Evolutionary conservation across 1,140 invertebrate species (phyloP).

Genomic region (Rhyzopertha dominica): DNA sequence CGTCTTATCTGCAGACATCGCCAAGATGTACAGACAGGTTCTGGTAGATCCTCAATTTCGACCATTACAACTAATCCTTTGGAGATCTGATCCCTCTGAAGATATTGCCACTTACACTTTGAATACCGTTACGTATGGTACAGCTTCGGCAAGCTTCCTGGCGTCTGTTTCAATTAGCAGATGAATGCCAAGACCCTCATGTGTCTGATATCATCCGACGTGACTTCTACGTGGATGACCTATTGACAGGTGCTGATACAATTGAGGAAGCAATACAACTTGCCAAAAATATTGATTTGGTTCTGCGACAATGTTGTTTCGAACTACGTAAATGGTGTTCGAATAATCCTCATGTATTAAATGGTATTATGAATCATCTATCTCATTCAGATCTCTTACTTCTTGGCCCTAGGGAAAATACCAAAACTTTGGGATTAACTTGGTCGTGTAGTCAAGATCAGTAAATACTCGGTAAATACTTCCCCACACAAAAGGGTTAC

Average conservation of each 20-base stretch:
- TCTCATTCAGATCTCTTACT: not conserved
- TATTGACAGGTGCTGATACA: constrained; percentile 38
- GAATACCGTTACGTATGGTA: constrained; percentile 42
- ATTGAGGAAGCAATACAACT: constrained; percentile 25
- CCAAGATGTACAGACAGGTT: constrained; percentile 49
- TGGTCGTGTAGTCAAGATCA: constrained; percentile 35
- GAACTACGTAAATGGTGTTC: constrained; percentile 25
- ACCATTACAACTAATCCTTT: constrained; percentile 42
- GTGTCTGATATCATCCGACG: constrained; percentile 27
- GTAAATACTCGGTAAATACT: constrained; percentile 30
- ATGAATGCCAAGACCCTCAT: constrained; percentile 31
- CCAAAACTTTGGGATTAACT: constrained; percentile 39
- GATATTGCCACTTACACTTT: constrained; percentile 27
- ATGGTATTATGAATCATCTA: not conserved
- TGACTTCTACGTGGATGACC: constrained; percentile 49
- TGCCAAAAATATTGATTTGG: constrained; percentile 22
- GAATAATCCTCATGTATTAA: constrained; percentile 17
- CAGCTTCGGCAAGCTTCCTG: constrained; percentile 34
- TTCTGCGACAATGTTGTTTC: constrained; percentile 23
- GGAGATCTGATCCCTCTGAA: constrained; percentile 30
- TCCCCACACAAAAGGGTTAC: too few species aligned
- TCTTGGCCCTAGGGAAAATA: constrained; percentile 8
- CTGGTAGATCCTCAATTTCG: constrained; percentile 31
- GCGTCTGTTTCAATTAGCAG: constrained; percentile 36
- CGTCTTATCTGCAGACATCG: constrained; percentile 39